phyloP scores from a whole-genome alignment of 2,113 vertebrate genomes.

The Cygnus atratus region DNA sequence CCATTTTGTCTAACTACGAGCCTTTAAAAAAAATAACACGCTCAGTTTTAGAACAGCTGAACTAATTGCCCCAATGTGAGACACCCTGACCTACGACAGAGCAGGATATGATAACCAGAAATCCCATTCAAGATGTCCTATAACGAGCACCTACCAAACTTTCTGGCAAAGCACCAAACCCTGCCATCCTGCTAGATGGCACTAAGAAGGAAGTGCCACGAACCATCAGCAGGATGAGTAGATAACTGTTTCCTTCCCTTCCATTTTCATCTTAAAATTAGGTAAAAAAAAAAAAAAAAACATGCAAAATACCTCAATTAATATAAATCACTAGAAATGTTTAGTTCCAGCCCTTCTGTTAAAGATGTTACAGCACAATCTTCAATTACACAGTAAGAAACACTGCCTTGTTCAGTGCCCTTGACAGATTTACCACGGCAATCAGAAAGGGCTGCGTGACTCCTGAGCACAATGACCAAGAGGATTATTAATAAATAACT shows the following conservation, averaged over 20 bases:
- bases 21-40: neutral
- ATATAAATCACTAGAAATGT: neutral
- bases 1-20: neutral
- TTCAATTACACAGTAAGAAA: neutral
- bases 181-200: neutral
- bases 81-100: neutral
- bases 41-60: neutral
- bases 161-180: neutral
- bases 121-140: neutral
- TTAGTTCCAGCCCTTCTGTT: neutral
- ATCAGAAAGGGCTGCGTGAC: neutral
- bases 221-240: neutral
- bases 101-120: neutral
- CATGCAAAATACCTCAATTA: neutral
- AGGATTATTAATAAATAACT: neutral
- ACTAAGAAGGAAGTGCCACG: neutral
- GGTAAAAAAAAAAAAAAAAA: neutral
- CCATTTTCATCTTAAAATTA: neutral
- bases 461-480: neutral
- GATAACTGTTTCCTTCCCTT: neutral
- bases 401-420: neutral
- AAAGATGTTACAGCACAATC: neutral
- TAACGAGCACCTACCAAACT: neutral
- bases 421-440: neutral
- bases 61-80: neutral